phyloP scores from a whole-genome alignment of 2,797 vertebrate species.

The Phaenicophaeus curvirostris region DNA sequence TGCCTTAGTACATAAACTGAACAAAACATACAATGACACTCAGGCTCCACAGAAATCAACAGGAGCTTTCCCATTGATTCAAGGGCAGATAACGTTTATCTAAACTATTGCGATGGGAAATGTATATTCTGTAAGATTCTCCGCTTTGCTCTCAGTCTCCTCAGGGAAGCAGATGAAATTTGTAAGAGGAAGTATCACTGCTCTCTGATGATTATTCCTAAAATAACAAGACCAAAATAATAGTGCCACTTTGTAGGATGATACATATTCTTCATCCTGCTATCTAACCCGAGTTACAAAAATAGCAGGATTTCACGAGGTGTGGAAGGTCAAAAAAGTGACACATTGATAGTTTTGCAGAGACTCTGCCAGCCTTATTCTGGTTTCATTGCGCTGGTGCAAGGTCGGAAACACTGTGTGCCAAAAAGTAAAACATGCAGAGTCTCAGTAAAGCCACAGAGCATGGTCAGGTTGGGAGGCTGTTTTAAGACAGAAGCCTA shows the following conservation, averaged over 20 bases:
- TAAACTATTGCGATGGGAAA: not conserved
- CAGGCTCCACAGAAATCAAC: not conserved
- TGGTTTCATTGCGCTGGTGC: fast-evolving
- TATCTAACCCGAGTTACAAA: not conserved
- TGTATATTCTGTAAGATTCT: not conserved
- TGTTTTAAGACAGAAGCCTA: not conserved
- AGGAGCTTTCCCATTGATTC: not conserved
- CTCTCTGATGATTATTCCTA: slow-evolving; percentile 21
- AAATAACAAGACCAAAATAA: not conserved
- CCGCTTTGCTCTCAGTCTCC: not conserved
- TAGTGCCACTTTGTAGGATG: not conserved
- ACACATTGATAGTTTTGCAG: not conserved
- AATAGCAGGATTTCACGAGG: not conserved
- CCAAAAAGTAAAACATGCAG: not conserved
- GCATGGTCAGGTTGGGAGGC: no score
- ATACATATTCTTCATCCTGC: not conserved
- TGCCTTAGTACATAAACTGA: not conserved
- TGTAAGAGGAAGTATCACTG: not conserved
- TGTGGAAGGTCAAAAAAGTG: not conserved
- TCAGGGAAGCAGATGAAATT: not conserved
- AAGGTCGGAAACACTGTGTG: not conserved
- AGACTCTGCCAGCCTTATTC: not conserved
- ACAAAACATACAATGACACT: not conserved
- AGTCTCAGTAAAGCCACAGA: not conserved
- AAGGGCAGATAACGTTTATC: not conserved